Conservation (phyloP, 2,888 invertebrate species). For the Napeogenes inachia region DNA sequence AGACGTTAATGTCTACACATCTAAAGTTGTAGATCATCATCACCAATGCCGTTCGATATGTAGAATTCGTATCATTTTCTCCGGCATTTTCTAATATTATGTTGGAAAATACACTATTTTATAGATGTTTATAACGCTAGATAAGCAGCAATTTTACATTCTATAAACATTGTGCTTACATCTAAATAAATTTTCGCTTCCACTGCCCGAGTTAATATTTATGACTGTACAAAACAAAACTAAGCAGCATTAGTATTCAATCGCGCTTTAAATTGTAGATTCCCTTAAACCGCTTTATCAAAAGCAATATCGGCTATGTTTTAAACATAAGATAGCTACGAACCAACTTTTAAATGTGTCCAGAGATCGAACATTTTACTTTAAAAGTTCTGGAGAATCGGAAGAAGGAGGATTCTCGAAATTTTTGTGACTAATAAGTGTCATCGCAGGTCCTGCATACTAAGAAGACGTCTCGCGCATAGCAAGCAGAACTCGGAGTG, state of each 20-base stretch:
- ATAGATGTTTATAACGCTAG: constrained; percentile 1
- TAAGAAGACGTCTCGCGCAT: constrained; percentile 66
- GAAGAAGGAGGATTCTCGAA: constrained; percentile 59
- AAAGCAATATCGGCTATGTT: constrained; percentile 74
- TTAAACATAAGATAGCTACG: constrained; percentile 66
- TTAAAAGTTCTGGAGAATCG: constrained; percentile 50
- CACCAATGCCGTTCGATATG: constrained; percentile 52
- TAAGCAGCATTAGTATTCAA: constrained; percentile 67
- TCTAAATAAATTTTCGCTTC: constrained; percentile 50
- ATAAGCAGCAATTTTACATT: constrained; percentile 5
- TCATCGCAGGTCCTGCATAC: constrained; percentile 66
- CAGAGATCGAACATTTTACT: constrained; percentile 56
- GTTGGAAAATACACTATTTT: constrained; percentile 22
- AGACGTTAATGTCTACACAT: constrained; percentile 51
- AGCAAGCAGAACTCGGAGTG: constrained; percentile 60
- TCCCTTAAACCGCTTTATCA: constrained; percentile 74
- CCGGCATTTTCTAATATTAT: constrained; percentile 35
- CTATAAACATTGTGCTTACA: constrained; percentile 15
- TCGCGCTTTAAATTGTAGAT: constrained; percentile 74
- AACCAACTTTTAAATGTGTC: constrained; percentile 66
- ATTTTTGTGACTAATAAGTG: constrained; percentile 77
- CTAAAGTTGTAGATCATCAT: constrained; percentile 48
- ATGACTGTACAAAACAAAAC: constrained; percentile 67
- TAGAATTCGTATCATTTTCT: constrained; percentile 51
- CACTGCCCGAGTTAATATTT: constrained; percentile 64